Percentiles rank a stretch among this genome's conserved stretches.
phyloP scores from a whole-genome alignment of 37 sponge, comb jelly and placozoan genomes.

The Cliona cf. orientalis region DNA sequence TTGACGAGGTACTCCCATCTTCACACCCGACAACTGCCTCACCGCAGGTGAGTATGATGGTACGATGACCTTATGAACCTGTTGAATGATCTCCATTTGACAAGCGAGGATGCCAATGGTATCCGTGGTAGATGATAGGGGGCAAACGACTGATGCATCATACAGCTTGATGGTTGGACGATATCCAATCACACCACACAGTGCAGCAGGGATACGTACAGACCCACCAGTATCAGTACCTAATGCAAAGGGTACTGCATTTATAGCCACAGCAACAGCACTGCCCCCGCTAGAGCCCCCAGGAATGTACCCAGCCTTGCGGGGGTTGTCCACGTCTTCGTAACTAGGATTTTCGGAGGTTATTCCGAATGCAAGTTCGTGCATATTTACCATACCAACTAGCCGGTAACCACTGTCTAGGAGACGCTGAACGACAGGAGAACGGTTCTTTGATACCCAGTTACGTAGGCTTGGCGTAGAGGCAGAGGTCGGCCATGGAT shows the following conservation, averaged over 20 bases:
- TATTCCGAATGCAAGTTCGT: conserved; percentile 38
- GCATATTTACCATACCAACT: conserved; percentile 35
- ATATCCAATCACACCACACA: conserved; percentile 46
- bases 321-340: conserved; percentile 33
- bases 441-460: not conserved
- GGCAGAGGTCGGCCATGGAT: conserved; percentile 25
- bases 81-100: conserved; percentile 13
- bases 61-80: conserved; percentile 6
- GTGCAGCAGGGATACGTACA: conserved; percentile 36
- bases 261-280: conserved; percentile 36
- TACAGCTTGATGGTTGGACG: conserved; percentile 37
- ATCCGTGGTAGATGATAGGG: conserved; percentile 43
- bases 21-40: not conserved
- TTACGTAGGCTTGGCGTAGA: conserved; percentile 21
- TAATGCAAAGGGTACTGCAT: conserved; percentile 17
- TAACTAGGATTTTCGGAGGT: conserved; percentile 21
- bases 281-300: conserved; percentile 38
- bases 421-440: conserved; percentile 20
- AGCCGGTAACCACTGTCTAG: conserved; percentile 16
- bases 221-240: conserved; percentile 55
- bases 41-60: conserved; percentile 23
- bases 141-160: not conserved
- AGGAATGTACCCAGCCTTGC: conserved; percentile 24
- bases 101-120: conserved; percentile 33
- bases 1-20: conserved; percentile 41